Conservation (phyloP, 2,113 vertebrate genomes). For the Myotis yumanensis region DNA sequence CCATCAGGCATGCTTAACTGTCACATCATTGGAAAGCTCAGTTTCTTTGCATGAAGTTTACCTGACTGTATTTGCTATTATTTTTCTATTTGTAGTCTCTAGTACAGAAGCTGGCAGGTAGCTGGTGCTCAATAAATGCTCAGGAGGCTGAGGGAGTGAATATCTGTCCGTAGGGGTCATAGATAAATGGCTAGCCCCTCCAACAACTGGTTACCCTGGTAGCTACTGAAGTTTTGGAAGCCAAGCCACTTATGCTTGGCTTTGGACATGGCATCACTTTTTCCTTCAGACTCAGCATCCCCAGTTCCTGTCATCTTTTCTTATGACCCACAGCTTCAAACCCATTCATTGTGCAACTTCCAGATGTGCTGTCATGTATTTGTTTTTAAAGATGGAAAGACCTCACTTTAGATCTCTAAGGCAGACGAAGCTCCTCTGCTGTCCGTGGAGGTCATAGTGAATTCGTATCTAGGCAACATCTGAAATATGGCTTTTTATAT, state of each 20-base stretch:
- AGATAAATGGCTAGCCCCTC: not conserved
- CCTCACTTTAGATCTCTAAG: not conserved
- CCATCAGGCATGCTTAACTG: not conserved
- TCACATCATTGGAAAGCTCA: not conserved
- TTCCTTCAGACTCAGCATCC: not conserved
- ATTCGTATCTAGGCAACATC: not conserved
- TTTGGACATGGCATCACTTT: not conserved
- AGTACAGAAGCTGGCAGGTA: not conserved
- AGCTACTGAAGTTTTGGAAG: not conserved
- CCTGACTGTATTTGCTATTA: not conserved
- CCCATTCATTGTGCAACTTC: not conserved
- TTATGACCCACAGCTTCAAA: not conserved
- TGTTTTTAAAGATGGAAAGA: not conserved
- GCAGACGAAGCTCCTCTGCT: not conserved
- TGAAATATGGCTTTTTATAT: not conserved
- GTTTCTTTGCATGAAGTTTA: constrained; percentile 12
- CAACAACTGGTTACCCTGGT: not conserved
- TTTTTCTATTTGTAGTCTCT: not conserved
- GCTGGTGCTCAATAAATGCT: not conserved
- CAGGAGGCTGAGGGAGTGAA: not conserved
- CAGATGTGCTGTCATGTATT: not conserved
- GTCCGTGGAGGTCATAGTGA: not conserved
- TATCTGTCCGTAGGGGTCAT: not conserved
- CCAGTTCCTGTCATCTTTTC: not conserved
- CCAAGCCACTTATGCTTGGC: not conserved